These are phyloP conservation scores for Xiphorhynchus elegans DNA, from an alignment of 2,113 vertebrate species.

Conservation along the genomic window DNA sequence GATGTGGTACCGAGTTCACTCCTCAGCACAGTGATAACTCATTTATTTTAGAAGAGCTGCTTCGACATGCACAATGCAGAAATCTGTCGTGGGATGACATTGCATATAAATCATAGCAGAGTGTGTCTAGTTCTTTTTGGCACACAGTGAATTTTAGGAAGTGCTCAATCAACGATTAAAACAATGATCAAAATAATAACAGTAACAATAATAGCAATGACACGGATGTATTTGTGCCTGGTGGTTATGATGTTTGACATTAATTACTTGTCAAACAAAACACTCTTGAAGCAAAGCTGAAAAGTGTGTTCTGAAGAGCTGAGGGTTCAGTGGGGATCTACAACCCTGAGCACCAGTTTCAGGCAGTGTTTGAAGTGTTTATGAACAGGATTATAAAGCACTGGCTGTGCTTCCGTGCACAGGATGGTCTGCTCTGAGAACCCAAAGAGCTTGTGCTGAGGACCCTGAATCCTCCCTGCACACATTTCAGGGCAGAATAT, in stretches of 20 bases:
- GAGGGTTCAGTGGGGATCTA: not conserved
- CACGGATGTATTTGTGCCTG: constrained; percentile 18
- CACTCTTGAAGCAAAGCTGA: not conserved
- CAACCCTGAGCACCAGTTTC: not conserved
- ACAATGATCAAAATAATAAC: constrained; percentile 19
- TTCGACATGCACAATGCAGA: not conserved
- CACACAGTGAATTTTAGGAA: constrained; percentile 1
- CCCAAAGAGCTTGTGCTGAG: not conserved
- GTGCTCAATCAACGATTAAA: constrained; percentile 35
- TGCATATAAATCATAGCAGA: constrained; percentile 15
- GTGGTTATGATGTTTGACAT: not conserved
- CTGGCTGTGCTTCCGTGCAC: not conserved
- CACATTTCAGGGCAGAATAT: not conserved
- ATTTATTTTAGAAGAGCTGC: constrained; percentile 28
- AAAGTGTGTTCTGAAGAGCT: not conserved
- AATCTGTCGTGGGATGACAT: not conserved
- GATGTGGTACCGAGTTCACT: not conserved
- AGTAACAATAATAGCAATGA: constrained; percentile 8
- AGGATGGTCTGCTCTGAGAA: not conserved
- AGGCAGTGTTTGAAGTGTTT: not conserved
- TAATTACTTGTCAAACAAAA: constrained; percentile 24
- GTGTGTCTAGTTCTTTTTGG: not conserved
- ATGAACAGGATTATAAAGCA: not conserved
- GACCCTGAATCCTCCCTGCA: not conserved
- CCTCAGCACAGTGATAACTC: not conserved